These are phyloP conservation scores for Papilio dardanus DNA, from an alignment of 1,140 invertebrate genomes.

Conservation along the genomic window DNA sequence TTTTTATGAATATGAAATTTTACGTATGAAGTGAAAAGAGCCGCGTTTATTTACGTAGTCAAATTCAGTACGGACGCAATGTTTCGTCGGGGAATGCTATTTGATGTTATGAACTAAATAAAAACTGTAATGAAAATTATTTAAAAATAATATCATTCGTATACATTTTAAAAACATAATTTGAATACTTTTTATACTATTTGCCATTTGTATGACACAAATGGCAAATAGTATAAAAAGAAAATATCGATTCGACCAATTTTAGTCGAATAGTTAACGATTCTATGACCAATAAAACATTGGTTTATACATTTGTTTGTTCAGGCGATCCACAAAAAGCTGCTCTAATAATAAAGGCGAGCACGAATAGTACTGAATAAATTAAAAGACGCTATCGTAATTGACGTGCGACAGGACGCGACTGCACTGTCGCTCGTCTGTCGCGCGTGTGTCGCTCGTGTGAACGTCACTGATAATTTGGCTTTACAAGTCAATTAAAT, in stretches of 20 bases:
- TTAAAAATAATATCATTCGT: not conserved
- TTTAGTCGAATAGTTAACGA: not conserved
- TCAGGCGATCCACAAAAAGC: conserved; percentile 29
- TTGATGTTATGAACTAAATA: conserved; percentile 33
- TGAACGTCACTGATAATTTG: conserved; percentile 29
- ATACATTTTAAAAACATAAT: not conserved
- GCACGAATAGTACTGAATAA: conserved; percentile 46
- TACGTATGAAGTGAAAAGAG: conserved; percentile 35
- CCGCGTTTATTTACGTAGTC: conserved; percentile 32
- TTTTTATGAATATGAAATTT: conserved; percentile 38
- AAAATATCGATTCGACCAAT: not conserved
- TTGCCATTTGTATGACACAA: no score
- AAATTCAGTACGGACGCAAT: conserved; percentile 25
- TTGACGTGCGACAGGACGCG: conserved; percentile 41
- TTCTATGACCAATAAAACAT: conserved; percentile 3
- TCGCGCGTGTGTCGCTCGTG: conserved; percentile 37
- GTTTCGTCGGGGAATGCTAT: conserved; percentile 24
- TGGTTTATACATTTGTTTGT: not conserved
- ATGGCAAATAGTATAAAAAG: not conserved
- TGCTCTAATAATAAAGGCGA: conserved; percentile 47
- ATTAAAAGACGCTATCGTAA: conserved; percentile 48
- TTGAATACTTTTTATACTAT: not conserved
- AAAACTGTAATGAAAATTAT: conserved; percentile 15
- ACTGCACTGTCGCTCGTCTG: conserved; percentile 38
- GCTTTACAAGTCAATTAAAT: conserved; percentile 1